A percentile compares a stretch with the other conserved stretches of the same genome.
phyloP scores from a whole-genome alignment of 2,113 vertebrate genomes.

The Dolichotis patagonum region DNA sequence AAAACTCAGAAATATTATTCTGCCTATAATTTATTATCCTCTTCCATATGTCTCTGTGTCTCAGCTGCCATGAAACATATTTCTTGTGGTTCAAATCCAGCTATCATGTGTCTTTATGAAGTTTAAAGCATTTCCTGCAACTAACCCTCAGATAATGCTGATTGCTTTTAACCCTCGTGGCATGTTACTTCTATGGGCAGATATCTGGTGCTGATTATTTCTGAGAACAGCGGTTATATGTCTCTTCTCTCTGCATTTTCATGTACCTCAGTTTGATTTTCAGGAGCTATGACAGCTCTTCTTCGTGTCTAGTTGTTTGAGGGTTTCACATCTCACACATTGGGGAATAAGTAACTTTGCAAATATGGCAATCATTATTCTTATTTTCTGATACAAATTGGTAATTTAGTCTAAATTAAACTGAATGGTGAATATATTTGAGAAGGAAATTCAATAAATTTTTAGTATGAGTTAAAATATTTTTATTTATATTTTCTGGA shows the following conservation, averaged over 20 bases:
- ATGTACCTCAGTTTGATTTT: neutral
- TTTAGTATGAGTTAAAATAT: neutral
- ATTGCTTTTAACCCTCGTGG: neutral
- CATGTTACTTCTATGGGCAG: neutral
- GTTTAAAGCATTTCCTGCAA: neutral
- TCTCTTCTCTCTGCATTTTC: neutral
- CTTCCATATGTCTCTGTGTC: neutral
- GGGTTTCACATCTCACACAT: neutral
- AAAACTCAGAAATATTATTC: neutral
- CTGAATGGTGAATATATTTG: neutral
- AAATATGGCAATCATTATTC: neutral
- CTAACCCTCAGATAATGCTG: too few relatives aligned
- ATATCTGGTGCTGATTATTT: neutral
- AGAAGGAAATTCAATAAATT: constrained; percentile 48
- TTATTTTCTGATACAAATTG: neutral
- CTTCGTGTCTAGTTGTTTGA: neutral
- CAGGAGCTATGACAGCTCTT: neutral
- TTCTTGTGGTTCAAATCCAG: neutral
- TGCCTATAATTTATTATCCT: neutral
- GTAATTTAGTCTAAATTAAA: neutral
- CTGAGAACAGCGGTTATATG: neutral
- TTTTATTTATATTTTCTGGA: constrained; percentile 60
- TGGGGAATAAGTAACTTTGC: neutral
- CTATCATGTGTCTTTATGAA: neutral
- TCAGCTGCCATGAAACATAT: neutral